phyloP scores from a whole-genome alignment of 2,888 invertebrate genomes.

The Mycalesis mineus region DNA sequence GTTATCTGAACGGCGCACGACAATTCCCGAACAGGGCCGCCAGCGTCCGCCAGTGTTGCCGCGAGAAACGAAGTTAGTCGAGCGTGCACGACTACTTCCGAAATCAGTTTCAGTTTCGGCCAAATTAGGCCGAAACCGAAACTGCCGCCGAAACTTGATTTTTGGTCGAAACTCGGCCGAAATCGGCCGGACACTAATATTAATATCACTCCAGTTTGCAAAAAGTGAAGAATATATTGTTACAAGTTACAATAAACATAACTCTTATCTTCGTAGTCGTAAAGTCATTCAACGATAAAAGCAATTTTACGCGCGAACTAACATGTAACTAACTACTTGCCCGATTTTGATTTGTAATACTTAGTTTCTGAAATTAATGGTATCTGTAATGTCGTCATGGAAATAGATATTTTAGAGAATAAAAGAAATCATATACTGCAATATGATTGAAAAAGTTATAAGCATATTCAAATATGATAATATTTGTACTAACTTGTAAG shows the following conservation, averaged over 20 bases:
- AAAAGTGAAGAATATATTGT: no score
- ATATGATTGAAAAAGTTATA: slow-evolving; percentile 11
- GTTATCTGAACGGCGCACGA: no score
- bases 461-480: slow-evolving; percentile 19
- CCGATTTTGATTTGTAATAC: slow-evolving; percentile 11
- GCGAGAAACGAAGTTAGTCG: no score
- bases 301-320: slow-evolving; percentile 50
- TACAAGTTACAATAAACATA: not conserved
- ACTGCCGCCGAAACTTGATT: no score
- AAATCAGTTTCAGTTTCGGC: no score
- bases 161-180: no score
- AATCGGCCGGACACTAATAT: no score
- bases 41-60: no score
- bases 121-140: no score
- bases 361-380: not conserved
- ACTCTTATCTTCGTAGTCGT: slow-evolving; percentile 28
- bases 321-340: slow-evolving; percentile 24
- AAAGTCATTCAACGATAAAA: slow-evolving; percentile 47
- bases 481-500: slow-evolving; percentile 22
- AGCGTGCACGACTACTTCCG: no score
- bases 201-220: no score
- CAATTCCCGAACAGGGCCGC: no score
- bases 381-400: not conserved
- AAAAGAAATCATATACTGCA: not conserved
- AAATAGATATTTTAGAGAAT: not conserved